Conservation (phyloP, 2,113 vertebrate genomes). For the Peromyscus polionotus region DNA sequence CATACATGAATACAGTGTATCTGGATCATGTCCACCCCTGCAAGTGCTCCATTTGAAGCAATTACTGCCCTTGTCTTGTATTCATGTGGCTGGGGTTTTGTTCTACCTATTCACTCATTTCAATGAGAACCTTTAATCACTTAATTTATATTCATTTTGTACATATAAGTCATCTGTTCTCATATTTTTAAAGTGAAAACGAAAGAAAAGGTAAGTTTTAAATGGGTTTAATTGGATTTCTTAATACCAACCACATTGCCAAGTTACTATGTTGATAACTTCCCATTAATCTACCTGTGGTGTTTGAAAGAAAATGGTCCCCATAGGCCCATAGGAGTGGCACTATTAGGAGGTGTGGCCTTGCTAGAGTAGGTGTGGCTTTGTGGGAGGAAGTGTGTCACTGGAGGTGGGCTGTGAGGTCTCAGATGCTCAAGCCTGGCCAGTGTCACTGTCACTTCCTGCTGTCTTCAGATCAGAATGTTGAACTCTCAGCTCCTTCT, state of each 20-base stretch:
- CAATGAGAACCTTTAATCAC: conserved; percentile 56
- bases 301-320: background rate
- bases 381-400: background rate
- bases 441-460: background rate
- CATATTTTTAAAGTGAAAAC: conserved; percentile 60
- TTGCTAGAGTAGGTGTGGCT: background rate
- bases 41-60: background rate
- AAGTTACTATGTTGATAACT: background rate
- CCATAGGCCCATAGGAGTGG: background rate
- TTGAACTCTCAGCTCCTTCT: background rate
- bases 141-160: conserved; percentile 46
- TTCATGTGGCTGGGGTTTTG: conserved; percentile 58
- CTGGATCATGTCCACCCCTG: background rate
- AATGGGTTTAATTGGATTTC: conserved; percentile 37
- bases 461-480: background rate
- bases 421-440: background rate
- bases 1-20: background rate
- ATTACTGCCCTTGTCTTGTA: conserved; percentile 52
- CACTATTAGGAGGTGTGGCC: background rate
- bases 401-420: background rate
- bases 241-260: conserved; percentile 9
- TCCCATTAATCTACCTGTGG: background rate
- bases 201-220: background rate
- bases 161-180: background rate
- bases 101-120: conserved; percentile 57